Conservation (phyloP, 2,888 invertebrate genomes). For the Tipula unca region DNA sequence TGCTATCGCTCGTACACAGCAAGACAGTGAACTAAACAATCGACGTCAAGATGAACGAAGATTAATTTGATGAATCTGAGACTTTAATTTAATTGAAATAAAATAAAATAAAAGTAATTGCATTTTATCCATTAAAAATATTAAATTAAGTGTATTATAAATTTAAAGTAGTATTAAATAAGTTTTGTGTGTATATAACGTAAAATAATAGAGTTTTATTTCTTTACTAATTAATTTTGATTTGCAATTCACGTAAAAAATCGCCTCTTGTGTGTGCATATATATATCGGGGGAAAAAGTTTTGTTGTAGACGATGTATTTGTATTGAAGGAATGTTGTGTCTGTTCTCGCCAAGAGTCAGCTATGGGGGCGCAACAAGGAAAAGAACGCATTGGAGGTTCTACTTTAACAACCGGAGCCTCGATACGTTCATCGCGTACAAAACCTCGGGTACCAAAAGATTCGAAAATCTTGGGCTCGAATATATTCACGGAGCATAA, state of each 20-base stretch:
- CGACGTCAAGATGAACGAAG: constrained; percentile 48
- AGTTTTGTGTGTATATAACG: constrained; percentile 9
- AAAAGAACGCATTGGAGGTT: constrained; percentile 51
- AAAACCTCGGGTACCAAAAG: constrained; percentile 65
- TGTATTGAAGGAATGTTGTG: constrained; percentile 22
- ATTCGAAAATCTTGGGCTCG: constrained; percentile 74
- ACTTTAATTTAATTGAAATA: neutral
- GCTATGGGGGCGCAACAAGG: constrained; percentile 89
- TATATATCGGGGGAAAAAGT: constrained; percentile 33
- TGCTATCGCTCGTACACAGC: constrained; percentile 24
- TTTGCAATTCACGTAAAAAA: constrained; percentile 14
- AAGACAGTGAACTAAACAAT: constrained; percentile 44
- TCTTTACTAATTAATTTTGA: constrained; percentile 3
- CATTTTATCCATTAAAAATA: neutral
- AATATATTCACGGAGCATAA: constrained; percentile 93
- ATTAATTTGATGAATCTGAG: constrained; percentile 20
- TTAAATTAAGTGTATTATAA: neutral
- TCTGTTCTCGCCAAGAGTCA: neutral
- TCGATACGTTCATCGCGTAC: constrained; percentile 66
- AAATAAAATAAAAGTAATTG: constrained; percentile 20
- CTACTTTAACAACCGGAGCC: constrained; percentile 41
- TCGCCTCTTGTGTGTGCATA: constrained; percentile 28
- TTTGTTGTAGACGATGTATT: constrained; percentile 32
- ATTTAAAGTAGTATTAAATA: neutral
- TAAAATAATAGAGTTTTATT: neutral